A percentile compares a stretch with the other conserved stretches of the same genome.
phyloP scores from a whole-genome alignment of 2,888 invertebrate species.

The Brachyopa scutellaris region DNA sequence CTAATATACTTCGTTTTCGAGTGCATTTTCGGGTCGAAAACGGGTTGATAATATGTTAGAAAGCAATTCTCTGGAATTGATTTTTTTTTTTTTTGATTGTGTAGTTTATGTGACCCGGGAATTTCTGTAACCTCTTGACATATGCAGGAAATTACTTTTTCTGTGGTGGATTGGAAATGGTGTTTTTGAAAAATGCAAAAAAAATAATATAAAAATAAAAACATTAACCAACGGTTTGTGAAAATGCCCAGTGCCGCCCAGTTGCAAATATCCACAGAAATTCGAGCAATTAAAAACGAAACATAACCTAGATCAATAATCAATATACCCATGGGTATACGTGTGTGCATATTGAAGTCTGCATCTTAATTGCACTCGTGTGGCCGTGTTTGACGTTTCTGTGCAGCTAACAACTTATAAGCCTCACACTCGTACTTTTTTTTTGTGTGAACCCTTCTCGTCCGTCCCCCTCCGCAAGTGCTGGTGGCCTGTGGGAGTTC shows the following conservation, averaged over 20 bases:
- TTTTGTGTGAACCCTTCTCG: background rate
- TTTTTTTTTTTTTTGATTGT: conserved; percentile 30
- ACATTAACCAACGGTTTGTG: conserved; percentile 61
- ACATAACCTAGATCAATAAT: conserved; percentile 76
- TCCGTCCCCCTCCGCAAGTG: background rate
- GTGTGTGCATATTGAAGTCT: conserved; percentile 36
- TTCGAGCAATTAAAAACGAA: conserved; percentile 42
- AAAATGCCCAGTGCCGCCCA: background rate
- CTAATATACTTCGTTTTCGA: conserved; percentile 37
- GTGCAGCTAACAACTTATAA: conserved; percentile 59
- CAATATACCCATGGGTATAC: conserved; percentile 49
- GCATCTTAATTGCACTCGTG: conserved; percentile 62
- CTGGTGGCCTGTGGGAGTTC: conserved; percentile 34
- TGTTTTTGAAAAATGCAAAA: background rate
- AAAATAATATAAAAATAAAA: conserved; percentile 14
- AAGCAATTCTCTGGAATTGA: conserved; percentile 27
- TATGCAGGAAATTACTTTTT: conserved; percentile 41
- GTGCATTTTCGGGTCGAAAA: conserved; percentile 60
- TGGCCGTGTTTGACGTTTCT: conserved; percentile 59
- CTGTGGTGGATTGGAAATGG: conserved; percentile 25
- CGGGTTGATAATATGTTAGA: background rate
- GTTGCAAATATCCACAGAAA: background rate
- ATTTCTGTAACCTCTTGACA: conserved; percentile 51
- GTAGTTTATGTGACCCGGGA: conserved; percentile 49
- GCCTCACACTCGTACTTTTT: conserved; percentile 39